Evolutionary conservation across 2,797 vertebrate species (phyloP).

Genomic region (Novumbra hubbsi): DNA sequence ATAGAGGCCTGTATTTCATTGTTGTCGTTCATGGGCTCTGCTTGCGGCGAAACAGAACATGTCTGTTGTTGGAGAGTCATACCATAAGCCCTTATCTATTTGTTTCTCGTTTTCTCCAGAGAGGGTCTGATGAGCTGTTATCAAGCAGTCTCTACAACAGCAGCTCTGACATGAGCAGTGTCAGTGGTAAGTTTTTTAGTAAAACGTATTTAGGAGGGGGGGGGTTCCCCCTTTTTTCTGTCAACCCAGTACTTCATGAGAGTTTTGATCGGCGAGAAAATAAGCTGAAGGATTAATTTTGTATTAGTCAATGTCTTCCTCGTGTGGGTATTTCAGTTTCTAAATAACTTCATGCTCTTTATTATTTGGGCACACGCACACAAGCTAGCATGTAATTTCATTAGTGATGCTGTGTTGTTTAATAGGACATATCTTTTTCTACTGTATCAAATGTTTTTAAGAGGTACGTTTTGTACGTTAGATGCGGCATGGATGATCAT

Average conservation of each 20-base stretch:
- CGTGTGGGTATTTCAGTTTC: slow-evolving; percentile 34
- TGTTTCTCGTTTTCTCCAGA: slow-evolving; percentile 69
- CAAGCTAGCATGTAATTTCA: slow-evolving; percentile 40
- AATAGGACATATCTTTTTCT: slow-evolving; percentile 23
- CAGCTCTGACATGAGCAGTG: slow-evolving; percentile 92
- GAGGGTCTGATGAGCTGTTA: slow-evolving; percentile 96
- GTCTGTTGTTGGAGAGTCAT: slow-evolving; percentile 22
- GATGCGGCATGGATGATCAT: not conserved
- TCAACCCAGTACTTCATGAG: slow-evolving; percentile 12
- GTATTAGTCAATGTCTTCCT: slow-evolving; percentile 27
- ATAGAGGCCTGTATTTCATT: slow-evolving; percentile 52
- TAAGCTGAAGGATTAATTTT: slow-evolving; percentile 31
- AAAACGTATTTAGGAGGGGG: too few relatives aligned
- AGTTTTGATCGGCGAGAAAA: slow-evolving; percentile 24
- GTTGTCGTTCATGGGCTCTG: slow-evolving; percentile 36
- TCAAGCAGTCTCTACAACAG: slow-evolving; percentile 93
- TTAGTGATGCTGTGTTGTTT: slow-evolving; percentile 35
- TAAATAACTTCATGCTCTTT: slow-evolving; percentile 44
- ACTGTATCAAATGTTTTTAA: too few relatives aligned
- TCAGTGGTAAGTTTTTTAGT: slow-evolving; percentile 88
- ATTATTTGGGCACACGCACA: slow-evolving; percentile 57
- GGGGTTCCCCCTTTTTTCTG: not conserved
- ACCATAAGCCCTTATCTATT: slow-evolving; percentile 28
- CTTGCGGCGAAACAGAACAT: slow-evolving; percentile 46
- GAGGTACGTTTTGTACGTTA: not conserved